These are phyloP conservation scores for Ciona savignyi DNA, from an alignment of 23 tunicate genomes.

Conservation along the genomic window DNA sequence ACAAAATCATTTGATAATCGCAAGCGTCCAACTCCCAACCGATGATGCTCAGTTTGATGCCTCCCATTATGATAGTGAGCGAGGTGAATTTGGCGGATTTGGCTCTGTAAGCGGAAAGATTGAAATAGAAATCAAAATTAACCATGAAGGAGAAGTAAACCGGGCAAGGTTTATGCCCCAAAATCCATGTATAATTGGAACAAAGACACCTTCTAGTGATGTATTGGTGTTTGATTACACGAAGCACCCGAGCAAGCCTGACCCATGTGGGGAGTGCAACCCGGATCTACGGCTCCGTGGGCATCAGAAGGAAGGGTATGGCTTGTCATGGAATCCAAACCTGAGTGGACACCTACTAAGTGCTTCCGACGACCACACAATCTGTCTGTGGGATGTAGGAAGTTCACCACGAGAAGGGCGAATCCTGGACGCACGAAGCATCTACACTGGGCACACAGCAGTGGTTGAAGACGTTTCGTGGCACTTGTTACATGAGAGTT, in stretches of 20 bases:
- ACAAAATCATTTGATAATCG: conserved; percentile 82
- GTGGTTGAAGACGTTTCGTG: conserved; percentile 86
- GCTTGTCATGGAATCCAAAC: conserved; percentile 82
- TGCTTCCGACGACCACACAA: conserved; percentile 89
- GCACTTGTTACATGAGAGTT: conserved; percentile 67
- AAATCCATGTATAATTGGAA: conserved; percentile 73
- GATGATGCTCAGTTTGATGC: conserved; percentile 74
- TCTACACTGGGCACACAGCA: conserved; percentile 76
- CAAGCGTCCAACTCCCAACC: conserved; percentile 75
- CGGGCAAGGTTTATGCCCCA: conserved; percentile 91
- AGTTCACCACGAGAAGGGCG: conserved; percentile 52
- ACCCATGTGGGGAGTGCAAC: conserved; percentile 43
- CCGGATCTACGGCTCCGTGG: conserved; percentile 90
- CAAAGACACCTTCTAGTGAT: conserved; percentile 90
- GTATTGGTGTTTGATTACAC: conserved; percentile 89
- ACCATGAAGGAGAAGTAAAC: conserved; percentile 95
- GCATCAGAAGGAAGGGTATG: conserved; percentile 90
- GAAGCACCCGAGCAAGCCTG: conserved; percentile 83
- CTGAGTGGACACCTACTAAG: conserved; percentile 60
- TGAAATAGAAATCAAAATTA: conserved; percentile 86
- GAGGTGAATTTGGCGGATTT: conserved; percentile 90
- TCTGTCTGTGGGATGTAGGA: conserved; percentile 87
- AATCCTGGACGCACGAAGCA: conserved; percentile 21
- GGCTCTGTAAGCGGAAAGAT: conserved; percentile 85
- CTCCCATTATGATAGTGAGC: conserved; percentile 59